Evolutionary conservation across 2,888 invertebrate genomes (phyloP).

Genomic region (Apamea epomidion): DNA sequence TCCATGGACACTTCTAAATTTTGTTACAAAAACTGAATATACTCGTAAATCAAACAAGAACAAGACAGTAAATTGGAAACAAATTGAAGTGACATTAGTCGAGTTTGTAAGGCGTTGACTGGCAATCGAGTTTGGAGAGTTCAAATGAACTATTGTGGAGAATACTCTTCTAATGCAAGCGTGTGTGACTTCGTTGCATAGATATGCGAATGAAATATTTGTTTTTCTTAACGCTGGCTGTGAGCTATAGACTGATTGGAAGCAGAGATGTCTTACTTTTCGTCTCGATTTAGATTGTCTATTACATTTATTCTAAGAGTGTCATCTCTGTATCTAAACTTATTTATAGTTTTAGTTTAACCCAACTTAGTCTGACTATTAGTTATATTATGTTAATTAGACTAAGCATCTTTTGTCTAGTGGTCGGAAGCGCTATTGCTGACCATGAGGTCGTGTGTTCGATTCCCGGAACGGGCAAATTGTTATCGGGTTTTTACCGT

Average conservation of each 20-base stretch:
- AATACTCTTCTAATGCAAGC: not conserved
- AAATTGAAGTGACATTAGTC: constrained; percentile 20
- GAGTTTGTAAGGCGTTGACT: constrained; percentile 26
- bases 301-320: not conserved
- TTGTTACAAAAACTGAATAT: not conserved
- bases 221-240: not conserved
- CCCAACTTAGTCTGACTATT: too few relatives aligned
- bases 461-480: not conserved
- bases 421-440: not conserved
- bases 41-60: not conserved
- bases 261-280: not conserved
- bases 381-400: too few relatives aligned
- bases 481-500: not conserved
- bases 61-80: constrained; percentile 10
- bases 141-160: constrained; percentile 43
- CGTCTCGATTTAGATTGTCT: not conserved
- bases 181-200: constrained; percentile 2
- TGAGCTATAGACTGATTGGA: too few relatives aligned
- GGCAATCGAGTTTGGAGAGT: constrained; percentile 33
- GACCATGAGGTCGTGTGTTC: not conserved
- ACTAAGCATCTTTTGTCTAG: not conserved
- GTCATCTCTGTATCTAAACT: too few relatives aligned
- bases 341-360: too few relatives aligned
- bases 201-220: not conserved
- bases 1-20: not conserved